Conservation (phyloP, 1,140 invertebrate genomes). For the Cataglyphis hispanica region DNA sequence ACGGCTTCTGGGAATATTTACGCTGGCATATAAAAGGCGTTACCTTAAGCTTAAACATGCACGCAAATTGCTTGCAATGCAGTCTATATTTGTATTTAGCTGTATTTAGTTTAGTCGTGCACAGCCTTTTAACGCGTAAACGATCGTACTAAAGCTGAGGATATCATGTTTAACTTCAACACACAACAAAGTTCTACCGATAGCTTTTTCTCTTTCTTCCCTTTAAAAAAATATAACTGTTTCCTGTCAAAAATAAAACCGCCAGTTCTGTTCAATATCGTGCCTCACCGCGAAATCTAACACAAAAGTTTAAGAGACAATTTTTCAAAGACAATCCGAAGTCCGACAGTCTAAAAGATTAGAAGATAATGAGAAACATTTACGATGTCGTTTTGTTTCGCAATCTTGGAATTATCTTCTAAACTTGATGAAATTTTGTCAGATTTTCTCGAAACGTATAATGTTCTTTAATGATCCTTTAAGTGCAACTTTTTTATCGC, state of each 20-base stretch:
- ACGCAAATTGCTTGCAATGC: conserved; percentile 50
- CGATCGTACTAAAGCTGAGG: neutral
- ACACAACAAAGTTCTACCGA: neutral
- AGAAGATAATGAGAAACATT: neutral
- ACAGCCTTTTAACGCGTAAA: conserved; percentile 9
- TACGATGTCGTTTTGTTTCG: neutral
- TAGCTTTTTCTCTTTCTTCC: neutral
- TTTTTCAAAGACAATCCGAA: neutral
- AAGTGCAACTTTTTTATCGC: neutral
- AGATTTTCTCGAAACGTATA: neutral
- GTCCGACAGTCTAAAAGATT: neutral
- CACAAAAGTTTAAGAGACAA: conserved; percentile 2
- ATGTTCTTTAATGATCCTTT: neutral
- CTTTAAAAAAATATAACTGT: neutral
- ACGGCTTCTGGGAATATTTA: conserved; percentile 42
- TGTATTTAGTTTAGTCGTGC: conserved; percentile 38
- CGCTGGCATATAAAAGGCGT: neutral
- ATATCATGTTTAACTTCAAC: neutral
- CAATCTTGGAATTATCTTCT: conserved; percentile 14
- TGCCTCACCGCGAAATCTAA: neutral
- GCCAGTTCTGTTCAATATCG: neutral
- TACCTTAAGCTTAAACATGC: neutral
- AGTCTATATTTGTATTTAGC: conserved; percentile 42
- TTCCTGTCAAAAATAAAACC: neutral
- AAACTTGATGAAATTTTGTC: neutral